phyloP scores from a whole-genome alignment of 2,113 vertebrate genomes.

The Mixornis gularis region DNA sequence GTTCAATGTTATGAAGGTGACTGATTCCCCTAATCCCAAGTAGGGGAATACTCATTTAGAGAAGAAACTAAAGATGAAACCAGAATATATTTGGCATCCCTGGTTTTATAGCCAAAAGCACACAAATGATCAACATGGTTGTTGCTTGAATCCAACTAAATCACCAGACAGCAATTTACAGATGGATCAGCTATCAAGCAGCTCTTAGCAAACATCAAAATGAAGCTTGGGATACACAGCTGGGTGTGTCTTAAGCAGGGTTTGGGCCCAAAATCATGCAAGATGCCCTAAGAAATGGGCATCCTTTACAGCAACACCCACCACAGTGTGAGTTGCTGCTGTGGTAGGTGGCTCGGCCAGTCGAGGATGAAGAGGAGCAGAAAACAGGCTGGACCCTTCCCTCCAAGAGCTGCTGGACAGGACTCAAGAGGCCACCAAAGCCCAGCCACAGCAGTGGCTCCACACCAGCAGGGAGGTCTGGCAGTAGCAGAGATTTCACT shows the following conservation, averaged over 20 bases:
- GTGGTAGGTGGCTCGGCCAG: rapidly evolving
- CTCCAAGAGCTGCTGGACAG: not conserved
- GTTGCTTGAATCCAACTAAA: not conserved
- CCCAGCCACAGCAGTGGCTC: rapidly evolving
- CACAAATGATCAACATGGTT: rapidly evolving
- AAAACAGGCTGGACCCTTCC: not conserved
- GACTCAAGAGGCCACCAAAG: not conserved
- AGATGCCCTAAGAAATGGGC: not conserved
- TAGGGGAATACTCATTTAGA: not conserved
- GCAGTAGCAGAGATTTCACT: not conserved
- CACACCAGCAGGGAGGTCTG: rapidly evolving
- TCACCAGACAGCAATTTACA: not conserved
- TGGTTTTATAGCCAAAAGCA: not conserved
- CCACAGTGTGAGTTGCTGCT: not conserved
- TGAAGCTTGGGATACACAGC: not conserved
- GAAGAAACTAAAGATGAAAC: not conserved
- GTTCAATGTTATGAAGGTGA: not conserved
- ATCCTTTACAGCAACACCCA: not conserved
- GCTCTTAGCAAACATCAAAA: not conserved
- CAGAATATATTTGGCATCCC: not conserved
- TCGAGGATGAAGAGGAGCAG: not conserved
- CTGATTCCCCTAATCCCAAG: not conserved
- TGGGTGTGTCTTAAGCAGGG: not conserved
- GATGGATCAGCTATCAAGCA: not conserved
- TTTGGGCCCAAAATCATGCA: not conserved